Percentiles rank a stretch among this genome's conserved stretches.
Evolutionary conservation across 92 coral and sea anemone genomes (phyloP).

Genomic region (Parazoanthus darwini): DNA sequence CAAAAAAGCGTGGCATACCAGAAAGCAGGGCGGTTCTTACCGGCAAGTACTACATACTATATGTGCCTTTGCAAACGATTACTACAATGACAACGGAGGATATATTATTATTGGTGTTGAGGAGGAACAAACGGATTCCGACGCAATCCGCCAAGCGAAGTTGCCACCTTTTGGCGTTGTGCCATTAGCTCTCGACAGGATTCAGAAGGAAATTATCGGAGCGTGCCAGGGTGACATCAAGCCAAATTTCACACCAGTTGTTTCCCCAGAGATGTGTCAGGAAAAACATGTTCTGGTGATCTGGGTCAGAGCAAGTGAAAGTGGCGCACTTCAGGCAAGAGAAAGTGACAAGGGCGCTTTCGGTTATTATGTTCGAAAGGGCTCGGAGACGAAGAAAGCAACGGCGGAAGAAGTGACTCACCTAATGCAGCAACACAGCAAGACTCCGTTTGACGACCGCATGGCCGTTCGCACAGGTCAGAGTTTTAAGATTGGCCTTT

Average conservation of each 20-base stretch:
- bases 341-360: slow-evolving; percentile 57
- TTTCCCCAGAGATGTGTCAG: slow-evolving; percentile 63
- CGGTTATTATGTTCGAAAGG: slow-evolving; percentile 61
- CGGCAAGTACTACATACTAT: slow-evolving; percentile 72
- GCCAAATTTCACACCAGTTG: slow-evolving; percentile 60
- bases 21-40: slow-evolving; percentile 49
- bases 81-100: slow-evolving; percentile 79
- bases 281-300: slow-evolving; percentile 61
- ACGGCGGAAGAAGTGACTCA: slow-evolving; percentile 33
- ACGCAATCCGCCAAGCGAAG: slow-evolving; percentile 50
- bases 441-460: slow-evolving; percentile 77
- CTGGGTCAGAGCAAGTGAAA: slow-evolving; percentile 71
- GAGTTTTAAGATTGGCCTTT: no score
- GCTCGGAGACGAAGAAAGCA: slow-evolving; percentile 59
- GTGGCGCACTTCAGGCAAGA: slow-evolving; percentile 64
- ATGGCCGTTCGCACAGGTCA: slow-evolving; percentile 53
- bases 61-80: slow-evolving; percentile 80
- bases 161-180: slow-evolving; percentile 66
- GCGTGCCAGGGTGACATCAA: slow-evolving; percentile 64
- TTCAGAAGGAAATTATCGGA: slow-evolving; percentile 64
- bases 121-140: slow-evolving; percentile 55
- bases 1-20: slow-evolving; percentile 66
- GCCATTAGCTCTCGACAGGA: slow-evolving; percentile 48
- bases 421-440: slow-evolving; percentile 41
- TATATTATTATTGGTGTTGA: slow-evolving; percentile 73